These are phyloP conservation scores for Epizoanthus stellaris DNA, from an alignment of 92 coral and sea anemone genomes.

Conservation along the genomic window DNA sequence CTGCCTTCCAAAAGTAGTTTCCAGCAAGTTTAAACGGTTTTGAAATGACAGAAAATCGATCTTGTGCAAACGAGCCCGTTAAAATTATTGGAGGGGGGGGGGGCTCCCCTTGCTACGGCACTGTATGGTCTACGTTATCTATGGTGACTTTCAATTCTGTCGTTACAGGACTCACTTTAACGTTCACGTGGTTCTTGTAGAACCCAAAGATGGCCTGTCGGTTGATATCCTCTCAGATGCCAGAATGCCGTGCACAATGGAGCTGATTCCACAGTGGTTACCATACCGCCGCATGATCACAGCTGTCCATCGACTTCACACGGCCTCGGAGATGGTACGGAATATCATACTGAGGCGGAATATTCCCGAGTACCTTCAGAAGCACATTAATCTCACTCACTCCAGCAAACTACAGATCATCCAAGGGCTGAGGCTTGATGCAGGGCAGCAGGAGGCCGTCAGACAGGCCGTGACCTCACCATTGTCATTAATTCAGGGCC, in stretches of 20 bases:
- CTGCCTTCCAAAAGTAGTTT: no score
- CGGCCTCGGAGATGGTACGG: constrained; percentile 75
- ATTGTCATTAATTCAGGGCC: constrained; percentile 83
- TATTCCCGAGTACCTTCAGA: constrained; percentile 59
- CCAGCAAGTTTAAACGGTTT: no score
- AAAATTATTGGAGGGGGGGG: no score
- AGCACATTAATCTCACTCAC: constrained; percentile 28
- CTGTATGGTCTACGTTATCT: no score
- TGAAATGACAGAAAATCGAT: no score
- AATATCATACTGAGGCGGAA: constrained; percentile 71
- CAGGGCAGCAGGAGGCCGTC: constrained; percentile 80
- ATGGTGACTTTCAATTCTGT: neutral
- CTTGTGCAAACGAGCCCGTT: no score
- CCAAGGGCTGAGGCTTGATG: constrained; percentile 60
- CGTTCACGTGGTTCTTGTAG: constrained; percentile 55
- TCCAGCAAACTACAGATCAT: constrained; percentile 20
- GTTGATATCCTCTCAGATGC: constrained; percentile 41
- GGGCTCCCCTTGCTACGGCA: no score
- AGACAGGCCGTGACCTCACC: constrained; percentile 73
- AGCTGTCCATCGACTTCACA: constrained; percentile 65
- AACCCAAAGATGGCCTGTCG: constrained; percentile 46
- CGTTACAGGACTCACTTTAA: constrained; percentile 1
- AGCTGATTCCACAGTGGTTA: constrained; percentile 70
- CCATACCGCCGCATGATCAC: constrained; percentile 75
- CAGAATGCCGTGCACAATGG: constrained; percentile 61